Evolutionary conservation across 2,888 invertebrate genomes (phyloP).

Genomic region (Apodemia mormo): DNA sequence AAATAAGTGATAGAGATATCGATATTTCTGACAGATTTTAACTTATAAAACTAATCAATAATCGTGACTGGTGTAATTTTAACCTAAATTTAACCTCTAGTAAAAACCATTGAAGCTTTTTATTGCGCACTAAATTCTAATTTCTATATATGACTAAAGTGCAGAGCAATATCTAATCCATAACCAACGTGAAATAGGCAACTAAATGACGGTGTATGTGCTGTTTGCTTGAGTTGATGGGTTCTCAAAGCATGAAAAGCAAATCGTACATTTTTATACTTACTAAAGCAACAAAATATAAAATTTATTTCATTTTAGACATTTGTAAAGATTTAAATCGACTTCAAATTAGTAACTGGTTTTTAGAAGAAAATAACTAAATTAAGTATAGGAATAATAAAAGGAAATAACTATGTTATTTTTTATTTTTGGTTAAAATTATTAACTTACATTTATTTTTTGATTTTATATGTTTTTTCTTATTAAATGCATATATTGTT

Average conservation of each 20-base stretch:
- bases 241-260: conserved; percentile 61
- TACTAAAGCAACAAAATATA: conserved; percentile 15
- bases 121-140: conserved; percentile 37
- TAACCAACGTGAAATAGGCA: conserved; percentile 55
- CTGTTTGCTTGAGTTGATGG: conserved; percentile 71
- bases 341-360: conserved; percentile 11
- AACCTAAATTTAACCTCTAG: not conserved
- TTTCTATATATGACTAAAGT: conserved; percentile 68
- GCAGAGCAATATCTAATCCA: conserved; percentile 52
- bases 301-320: conserved; percentile 10
- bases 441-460: not conserved
- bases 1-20: not conserved
- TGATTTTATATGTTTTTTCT: too few species aligned
- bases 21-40: not conserved
- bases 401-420: too few species aligned
- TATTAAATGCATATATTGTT: too few species aligned
- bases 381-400: too few species aligned
- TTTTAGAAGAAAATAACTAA: not conserved
- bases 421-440: not conserved
- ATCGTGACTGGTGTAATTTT: not conserved
- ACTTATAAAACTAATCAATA: not conserved
- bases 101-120: conserved; percentile 3
- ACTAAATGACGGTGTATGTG: conserved; percentile 73
- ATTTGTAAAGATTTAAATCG: not conserved
- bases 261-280: conserved; percentile 52